Evolutionary conservation across 2,797 vertebrate genomes (phyloP), one percentile per base, ranked within the genome.

Genomic region (Perodicticus potto): DNA sequence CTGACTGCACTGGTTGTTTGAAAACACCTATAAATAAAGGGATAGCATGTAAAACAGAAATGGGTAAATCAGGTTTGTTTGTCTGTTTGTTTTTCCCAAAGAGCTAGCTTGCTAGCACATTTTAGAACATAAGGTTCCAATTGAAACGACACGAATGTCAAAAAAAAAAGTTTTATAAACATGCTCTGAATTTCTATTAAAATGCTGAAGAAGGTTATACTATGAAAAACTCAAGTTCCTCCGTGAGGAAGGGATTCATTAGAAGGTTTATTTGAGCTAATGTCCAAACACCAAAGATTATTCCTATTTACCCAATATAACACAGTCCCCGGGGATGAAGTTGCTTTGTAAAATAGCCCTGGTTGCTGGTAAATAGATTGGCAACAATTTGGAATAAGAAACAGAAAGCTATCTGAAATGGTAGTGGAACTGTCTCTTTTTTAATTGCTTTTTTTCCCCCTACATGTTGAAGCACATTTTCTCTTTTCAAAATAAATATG

Each of bases 401-500:
- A 82, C 4, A 23, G 43, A 23, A 95, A 43, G 8, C 32, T 23
- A 70, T 89, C 81, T 96, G 91, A 96, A 96, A 89, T 78, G 78
- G 65, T 81, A 89, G n/a, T 34, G 89, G 29, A 76, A 82, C 27
- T 83, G 86, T 77, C 65, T 92, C 89, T 34, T 78, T 73, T 22
- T 91, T 86, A 96, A 92, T 95, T 91, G 67, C 53, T 93, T 45
- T 19, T 19, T 73, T 97, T 95, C n/a, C 96, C 89, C 73, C 73
- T 97, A 34, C 86, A 89, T 78, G 13, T 29, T 92, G 61, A 87
- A 93, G 53, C 69, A 63, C n/a, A 96, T 84, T 91, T 81, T 88
- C 14, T 87, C 84, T 67, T 85, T 97, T 90, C 86, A 96, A 97
- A 98, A 96, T 87, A 98, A 98, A 94, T 53, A 78, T 19, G 45